These are phyloP conservation scores for Pinctada fucata DNA, from an alignment of 2,888 invertebrate species.

Conservation along the genomic window DNA sequence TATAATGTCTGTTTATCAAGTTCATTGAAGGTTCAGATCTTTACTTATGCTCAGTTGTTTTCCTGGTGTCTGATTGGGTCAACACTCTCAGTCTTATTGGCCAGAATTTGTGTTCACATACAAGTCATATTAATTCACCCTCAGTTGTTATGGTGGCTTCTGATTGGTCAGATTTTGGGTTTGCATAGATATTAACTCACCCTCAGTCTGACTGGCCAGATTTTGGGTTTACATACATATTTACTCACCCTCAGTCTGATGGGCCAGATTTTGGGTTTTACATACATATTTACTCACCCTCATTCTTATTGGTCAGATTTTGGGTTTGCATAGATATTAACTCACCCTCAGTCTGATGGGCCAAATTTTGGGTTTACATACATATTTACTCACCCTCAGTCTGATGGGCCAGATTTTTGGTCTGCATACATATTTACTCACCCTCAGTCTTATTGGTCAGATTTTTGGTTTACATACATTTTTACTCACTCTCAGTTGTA, in stretches of 20 bases:
- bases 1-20: too few relatives aligned
- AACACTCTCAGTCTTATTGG: conserved; percentile 23
- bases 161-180: conserved; percentile 69
- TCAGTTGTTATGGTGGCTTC: conserved; percentile 68
- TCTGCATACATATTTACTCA: not conserved
- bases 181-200: conserved; percentile 37
- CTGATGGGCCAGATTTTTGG: too few relatives aligned
- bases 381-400: not conserved
- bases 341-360: too few relatives aligned
- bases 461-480: conserved; percentile 48
- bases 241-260: not conserved
- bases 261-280: too few relatives aligned
- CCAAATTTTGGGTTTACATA: too few relatives aligned
- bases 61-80: conserved; percentile 63
- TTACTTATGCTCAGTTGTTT: conserved; percentile 54
- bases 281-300: too few relatives aligned
- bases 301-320: too few relatives aligned
- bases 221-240: too few relatives aligned
- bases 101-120: conserved; percentile 67
- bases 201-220: too few relatives aligned
- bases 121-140: conserved; percentile 19
- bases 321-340: too few relatives aligned
- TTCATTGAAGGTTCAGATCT: too few relatives aligned
- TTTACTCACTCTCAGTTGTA: conserved; percentile 50
- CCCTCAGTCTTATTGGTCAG: conserved; percentile 68